A percentile compares a stretch with the other conserved stretches of the same genome.
Conservation (phyloP, 2,113 vertebrate species). For the Pyrgilauda ruficollis region DNA sequence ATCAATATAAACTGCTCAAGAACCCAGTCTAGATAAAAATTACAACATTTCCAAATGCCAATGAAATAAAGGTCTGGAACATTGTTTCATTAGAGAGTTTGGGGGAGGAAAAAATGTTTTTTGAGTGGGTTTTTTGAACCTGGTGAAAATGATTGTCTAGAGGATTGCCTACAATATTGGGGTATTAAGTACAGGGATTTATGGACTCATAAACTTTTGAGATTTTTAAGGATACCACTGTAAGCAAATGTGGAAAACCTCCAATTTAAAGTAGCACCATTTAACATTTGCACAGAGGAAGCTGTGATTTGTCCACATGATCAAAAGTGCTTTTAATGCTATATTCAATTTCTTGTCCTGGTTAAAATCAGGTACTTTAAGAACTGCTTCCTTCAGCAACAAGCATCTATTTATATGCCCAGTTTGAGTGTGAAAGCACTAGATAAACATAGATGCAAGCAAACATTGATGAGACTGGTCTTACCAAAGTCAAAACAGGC, state of each 20-base stretch:
- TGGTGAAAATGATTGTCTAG: not conserved
- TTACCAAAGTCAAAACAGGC: not conserved
- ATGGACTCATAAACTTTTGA: not conserved
- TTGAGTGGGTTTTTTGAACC: not conserved
- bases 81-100: not conserved
- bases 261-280: not conserved
- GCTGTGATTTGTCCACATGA: not conserved
- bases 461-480: not conserved
- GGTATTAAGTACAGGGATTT: not conserved
- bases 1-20: not conserved
- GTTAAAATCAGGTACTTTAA: not conserved
- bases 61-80: not conserved
- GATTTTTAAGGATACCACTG: not conserved
- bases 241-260: not conserved
- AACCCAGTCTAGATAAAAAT: not conserved
- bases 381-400: conserved; percentile 10
- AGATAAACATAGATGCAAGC: not conserved
- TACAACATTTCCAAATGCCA: not conserved
- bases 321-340: not conserved
- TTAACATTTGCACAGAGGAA: not conserved
- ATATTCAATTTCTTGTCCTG: not conserved
- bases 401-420: not conserved
- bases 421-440: not conserved
- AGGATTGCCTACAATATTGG: not conserved
- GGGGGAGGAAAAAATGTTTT: not conserved